Percentiles rank a stretch among this genome's conserved stretches.
phyloP scores from a whole-genome alignment of 2,113 vertebrate genomes.

The Tachuris rubrigastra region DNA sequence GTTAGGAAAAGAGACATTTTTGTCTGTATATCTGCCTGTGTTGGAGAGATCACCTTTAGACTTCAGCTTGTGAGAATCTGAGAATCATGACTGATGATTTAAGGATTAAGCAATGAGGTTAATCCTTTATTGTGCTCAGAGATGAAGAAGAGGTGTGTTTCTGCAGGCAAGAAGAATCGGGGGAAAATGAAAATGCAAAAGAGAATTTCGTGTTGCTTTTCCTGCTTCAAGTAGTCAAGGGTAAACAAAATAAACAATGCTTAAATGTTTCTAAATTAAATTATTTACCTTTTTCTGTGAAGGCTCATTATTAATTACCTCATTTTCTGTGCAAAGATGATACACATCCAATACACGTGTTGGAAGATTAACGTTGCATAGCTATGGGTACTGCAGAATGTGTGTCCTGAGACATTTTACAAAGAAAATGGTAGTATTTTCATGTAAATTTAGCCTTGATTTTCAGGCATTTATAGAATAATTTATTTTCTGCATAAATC shows the following conservation, averaged over 20 bases:
- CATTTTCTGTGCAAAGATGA: background rate
- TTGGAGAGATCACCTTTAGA: background rate
- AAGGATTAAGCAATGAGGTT: background rate
- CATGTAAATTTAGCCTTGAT: background rate
- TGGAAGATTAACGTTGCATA: background rate
- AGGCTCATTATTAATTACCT: background rate
- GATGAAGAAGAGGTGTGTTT: fast-evolving
- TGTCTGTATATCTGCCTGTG: background rate
- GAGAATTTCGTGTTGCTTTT: background rate
- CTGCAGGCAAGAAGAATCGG: background rate
- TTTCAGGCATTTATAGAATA: background rate
- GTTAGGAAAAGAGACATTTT: background rate
- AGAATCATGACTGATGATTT: background rate
- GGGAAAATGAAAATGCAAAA: background rate
- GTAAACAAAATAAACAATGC: background rate
- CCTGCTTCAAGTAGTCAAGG: background rate
- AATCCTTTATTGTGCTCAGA: background rate
- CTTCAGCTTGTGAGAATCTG: background rate
- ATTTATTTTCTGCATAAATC: background rate
- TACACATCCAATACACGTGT: too few species aligned
- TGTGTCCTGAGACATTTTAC: background rate
- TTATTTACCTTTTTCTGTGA: background rate
- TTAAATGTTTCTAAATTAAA: background rate
- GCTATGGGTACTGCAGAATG: background rate
- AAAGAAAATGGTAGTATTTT: background rate